Percentiles rank a stretch among this genome's conserved stretches.
Evolutionary conservation across 1,140 invertebrate genomes (phyloP).

Genomic region (Euschistus heros): DNA sequence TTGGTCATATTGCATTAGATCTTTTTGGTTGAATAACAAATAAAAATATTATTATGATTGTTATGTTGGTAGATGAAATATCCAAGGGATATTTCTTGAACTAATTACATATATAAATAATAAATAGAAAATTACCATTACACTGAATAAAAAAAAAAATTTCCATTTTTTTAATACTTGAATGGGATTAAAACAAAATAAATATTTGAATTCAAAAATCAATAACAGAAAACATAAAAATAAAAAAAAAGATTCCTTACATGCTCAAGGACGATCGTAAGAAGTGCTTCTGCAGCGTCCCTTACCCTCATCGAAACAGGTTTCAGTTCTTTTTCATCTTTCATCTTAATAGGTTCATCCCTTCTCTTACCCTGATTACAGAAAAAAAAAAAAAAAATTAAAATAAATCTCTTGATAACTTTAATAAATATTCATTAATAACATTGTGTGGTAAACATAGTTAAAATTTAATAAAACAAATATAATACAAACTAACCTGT

Average conservation of each 20-base stretch:
- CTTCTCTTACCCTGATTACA: slow-evolving; percentile 62
- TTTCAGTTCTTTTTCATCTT: slow-evolving; percentile 91
- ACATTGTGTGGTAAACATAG: background rate
- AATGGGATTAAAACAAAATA: background rate
- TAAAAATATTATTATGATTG: background rate
- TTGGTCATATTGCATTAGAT: background rate
- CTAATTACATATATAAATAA: no score
- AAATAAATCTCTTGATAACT: background rate
- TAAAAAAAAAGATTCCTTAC: slow-evolving; percentile 38
- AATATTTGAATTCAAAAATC: slow-evolving; percentile 3
- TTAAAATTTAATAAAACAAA: background rate
- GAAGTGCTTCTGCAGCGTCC: slow-evolving; percentile 86
- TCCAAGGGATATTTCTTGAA: no score
- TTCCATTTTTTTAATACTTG: no score
- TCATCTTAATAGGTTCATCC: slow-evolving; percentile 73
- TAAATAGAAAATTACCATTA: no score
- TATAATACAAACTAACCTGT: slow-evolving; percentile 39
- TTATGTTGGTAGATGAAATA: no score
- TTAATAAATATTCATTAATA: background rate
- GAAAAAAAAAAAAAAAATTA: slow-evolving; percentile 17
- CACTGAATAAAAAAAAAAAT: background rate
- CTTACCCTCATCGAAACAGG: slow-evolving; percentile 91
- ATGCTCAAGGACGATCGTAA: slow-evolving; percentile 85
- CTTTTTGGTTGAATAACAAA: background rate
- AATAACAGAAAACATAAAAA: background rate